These are phyloP conservation scores for Xenopus petersii DNA, from an alignment of 2,797 vertebrate species.

Conservation along the genomic window DNA sequence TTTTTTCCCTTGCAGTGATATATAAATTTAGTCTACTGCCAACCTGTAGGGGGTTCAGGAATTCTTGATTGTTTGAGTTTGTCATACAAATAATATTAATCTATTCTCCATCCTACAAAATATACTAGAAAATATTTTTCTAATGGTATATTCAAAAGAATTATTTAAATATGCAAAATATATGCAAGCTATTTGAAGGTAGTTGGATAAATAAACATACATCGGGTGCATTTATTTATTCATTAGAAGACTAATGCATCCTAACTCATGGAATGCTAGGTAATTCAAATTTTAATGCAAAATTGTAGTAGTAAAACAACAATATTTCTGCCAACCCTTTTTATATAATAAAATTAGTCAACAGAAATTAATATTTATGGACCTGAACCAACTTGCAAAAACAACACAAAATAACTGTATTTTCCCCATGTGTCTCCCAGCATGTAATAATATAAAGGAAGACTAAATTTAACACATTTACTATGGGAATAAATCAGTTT, in stretches of 20 bases:
- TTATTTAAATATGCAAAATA: no score
- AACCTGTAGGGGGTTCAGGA: no score
- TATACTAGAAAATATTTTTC: no score
- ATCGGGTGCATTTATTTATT: background rate
- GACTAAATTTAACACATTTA: conserved; percentile 52
- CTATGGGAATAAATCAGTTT: conserved; percentile 33
- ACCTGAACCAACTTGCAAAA: conserved; percentile 7
- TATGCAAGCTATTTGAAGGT: no score
- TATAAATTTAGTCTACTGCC: no score
- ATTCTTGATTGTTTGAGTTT: no score
- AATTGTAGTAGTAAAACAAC: conserved; percentile 1
- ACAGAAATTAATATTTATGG: conserved; percentile 23
- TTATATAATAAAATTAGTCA: conserved; percentile 20
- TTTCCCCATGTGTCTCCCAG: background rate
- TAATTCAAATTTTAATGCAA: background rate
- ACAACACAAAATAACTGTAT: conserved; percentile 1
- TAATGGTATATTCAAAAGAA: no score
- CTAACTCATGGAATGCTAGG: background rate
- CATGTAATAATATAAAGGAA: conserved; percentile 20
- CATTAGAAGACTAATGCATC: background rate
- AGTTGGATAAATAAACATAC: background rate
- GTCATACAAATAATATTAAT: no score
- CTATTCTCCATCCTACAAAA: no score
- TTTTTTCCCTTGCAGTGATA: no score
- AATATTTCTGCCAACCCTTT: conserved; percentile 38